phyloP scores from a whole-genome alignment of 2,797 vertebrate genomes.

The Enteromius unitaeniatus region DNA sequence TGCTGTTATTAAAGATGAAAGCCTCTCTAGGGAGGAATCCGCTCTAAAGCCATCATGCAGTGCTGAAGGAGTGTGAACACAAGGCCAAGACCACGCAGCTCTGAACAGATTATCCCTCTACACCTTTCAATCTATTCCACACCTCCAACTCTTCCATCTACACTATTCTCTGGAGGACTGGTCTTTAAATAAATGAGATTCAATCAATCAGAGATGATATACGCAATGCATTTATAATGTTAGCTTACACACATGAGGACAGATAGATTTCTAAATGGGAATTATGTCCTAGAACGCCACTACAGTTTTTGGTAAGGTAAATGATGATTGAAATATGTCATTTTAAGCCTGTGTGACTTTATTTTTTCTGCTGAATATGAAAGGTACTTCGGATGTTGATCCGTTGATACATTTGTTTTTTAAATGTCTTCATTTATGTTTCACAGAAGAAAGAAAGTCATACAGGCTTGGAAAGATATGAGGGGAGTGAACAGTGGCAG shows the following conservation, averaged over 20 bases:
- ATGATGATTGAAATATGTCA: background rate
- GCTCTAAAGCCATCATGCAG: slow-evolving; percentile 44
- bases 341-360: background rate
- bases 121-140: slow-evolving; percentile 47
- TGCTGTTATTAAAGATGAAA: slow-evolving; percentile 35
- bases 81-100: slow-evolving; percentile 45
- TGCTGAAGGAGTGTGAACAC: slow-evolving; percentile 50
- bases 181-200: slow-evolving; percentile 48
- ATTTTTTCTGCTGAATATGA: background rate
- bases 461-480: background rate
- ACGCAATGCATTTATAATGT: slow-evolving; percentile 21
- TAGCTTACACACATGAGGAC: slow-evolving; percentile 17
- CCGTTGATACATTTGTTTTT: background rate
- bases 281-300: background rate
- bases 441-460: background rate
- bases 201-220: slow-evolving; percentile 36
- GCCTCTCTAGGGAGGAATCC: slow-evolving; percentile 30
- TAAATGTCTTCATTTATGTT: background rate
- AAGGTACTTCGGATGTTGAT: background rate
- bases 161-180: slow-evolving; percentile 29
- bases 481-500: background rate
- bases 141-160: slow-evolving; percentile 41
- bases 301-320: background rate
- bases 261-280: background rate
- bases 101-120: slow-evolving; percentile 49